phyloP scores from a whole-genome alignment of 2,797 vertebrate genomes.

The Lateolabrax maculatus region DNA sequence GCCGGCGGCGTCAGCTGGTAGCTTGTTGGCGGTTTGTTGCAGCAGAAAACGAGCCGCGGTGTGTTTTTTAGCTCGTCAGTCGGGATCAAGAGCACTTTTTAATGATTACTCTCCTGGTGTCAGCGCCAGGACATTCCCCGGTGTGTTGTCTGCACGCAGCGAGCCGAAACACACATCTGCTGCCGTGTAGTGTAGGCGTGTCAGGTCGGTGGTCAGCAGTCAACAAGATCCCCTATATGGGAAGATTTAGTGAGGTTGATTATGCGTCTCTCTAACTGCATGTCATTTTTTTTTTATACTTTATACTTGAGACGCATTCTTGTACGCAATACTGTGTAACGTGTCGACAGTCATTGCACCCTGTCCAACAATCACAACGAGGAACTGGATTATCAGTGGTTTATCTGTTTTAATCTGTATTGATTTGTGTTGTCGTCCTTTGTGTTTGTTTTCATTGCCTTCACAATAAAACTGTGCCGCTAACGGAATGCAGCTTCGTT shows the following conservation, averaged over 20 bases:
- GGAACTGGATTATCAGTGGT: not conserved
- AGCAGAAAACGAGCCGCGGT: not conserved
- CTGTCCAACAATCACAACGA: not conserved
- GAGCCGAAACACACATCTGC: not conserved
- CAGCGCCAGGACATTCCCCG: too few relatives aligned
- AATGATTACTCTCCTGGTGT: not conserved
- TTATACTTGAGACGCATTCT: not conserved
- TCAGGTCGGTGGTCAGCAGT: not conserved
- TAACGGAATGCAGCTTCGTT: not conserved
- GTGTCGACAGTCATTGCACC: not conserved
- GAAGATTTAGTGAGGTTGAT: not conserved
- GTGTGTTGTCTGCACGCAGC: not conserved
- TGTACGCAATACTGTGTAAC: not conserved
- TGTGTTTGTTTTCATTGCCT: not conserved
- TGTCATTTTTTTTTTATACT: not conserved
- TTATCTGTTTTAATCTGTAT: not conserved
- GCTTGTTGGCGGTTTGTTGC: constrained; percentile 21
- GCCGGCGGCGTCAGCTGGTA: constrained; percentile 24
- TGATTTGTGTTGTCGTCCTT: not conserved
- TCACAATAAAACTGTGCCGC: not conserved
- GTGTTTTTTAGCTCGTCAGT: not conserved
- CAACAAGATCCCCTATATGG: not conserved
- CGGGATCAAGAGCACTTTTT: not conserved
- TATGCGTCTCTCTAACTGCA: too few relatives aligned
- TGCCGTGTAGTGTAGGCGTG: constrained; percentile 34